phyloP scores from a whole-genome alignment of 2,888 invertebrate species.

The Melanophora roralis region DNA sequence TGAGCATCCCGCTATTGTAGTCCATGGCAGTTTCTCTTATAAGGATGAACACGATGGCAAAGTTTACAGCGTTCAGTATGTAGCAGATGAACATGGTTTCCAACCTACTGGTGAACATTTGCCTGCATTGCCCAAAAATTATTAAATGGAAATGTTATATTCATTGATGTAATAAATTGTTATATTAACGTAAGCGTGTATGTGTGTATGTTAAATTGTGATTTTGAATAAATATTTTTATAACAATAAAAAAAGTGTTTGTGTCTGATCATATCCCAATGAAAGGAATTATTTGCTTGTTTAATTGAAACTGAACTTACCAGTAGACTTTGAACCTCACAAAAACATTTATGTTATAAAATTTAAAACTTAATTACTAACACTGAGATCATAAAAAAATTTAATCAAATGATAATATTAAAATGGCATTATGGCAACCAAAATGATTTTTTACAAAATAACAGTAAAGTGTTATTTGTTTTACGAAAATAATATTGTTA shows the following conservation, averaged over 20 bases:
- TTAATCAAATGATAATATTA: no score
- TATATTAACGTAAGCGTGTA: background rate
- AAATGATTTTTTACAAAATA: no score
- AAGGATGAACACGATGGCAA: conserved; percentile 79
- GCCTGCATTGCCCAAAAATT: conserved; percentile 66
- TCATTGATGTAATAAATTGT: background rate
- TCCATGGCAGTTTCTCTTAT: conserved; percentile 78
- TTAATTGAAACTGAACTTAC: no score
- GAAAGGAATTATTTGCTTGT: background rate
- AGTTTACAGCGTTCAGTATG: conserved; percentile 78
- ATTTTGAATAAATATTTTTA: conserved; percentile 32
- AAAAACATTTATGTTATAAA: no score
- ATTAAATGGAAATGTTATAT: no score
- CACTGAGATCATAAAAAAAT: no score
- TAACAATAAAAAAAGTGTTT: background rate
- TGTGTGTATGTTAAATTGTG: background rate
- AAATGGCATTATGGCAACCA: no score
- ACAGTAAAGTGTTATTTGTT: no score
- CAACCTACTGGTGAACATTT: conserved; percentile 77
- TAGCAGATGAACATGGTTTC: conserved; percentile 71
- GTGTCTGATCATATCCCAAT: background rate
- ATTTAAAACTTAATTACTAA: no score
- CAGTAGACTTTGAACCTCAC: no score
- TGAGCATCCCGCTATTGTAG: conserved; percentile 78
- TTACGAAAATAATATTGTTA: no score